Conservation (phyloP, 1,140 invertebrate genomes). For the Ectropis grisescens region DNA sequence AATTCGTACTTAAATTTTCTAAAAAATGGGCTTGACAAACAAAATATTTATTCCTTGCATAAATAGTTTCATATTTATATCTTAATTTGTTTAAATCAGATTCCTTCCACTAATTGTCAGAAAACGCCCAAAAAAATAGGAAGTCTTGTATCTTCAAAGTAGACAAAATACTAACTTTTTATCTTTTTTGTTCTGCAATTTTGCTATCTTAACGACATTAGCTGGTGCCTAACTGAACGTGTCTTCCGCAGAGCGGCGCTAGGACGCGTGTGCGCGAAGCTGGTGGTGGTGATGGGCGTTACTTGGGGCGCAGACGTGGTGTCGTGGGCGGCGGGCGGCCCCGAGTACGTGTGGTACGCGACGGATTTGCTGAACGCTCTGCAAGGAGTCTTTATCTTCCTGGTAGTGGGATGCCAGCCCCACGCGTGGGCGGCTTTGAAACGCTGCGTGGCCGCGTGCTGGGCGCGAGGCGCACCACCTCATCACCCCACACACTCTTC, state of each 20-base stretch:
- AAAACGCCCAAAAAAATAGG: no score
- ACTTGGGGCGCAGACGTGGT: slow-evolving; percentile 88
- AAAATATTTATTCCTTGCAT: no score
- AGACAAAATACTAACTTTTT: no score
- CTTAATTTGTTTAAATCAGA: no score
- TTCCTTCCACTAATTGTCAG: no score
- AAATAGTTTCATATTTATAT: no score
- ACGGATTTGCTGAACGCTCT: slow-evolving; percentile 87
- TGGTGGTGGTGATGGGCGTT: slow-evolving; percentile 88
- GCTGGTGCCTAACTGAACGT: no score
- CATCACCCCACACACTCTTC: slow-evolving; percentile 75
- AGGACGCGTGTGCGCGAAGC: slow-evolving; percentile 84
- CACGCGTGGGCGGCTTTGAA: slow-evolving; percentile 71
- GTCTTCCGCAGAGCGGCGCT: slow-evolving; percentile 76
- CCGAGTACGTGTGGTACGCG: slow-evolving; percentile 82
- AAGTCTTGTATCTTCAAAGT: no score
- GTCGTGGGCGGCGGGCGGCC: slow-evolving; percentile 80
- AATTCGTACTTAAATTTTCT: no score
- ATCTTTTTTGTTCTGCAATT: no score
- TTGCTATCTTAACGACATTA: no score
- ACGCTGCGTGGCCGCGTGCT: slow-evolving; percentile 70
- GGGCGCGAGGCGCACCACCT: slow-evolving; percentile 57
- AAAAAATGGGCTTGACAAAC: no score
- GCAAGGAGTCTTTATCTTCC: slow-evolving; percentile 91
- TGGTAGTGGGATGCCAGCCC: slow-evolving; percentile 90